Evolutionary conservation across 1,140 invertebrate genomes (phyloP), one percentile per base, ranked within the genome.

Genomic region (Stegodyphus dumicola): DNA sequence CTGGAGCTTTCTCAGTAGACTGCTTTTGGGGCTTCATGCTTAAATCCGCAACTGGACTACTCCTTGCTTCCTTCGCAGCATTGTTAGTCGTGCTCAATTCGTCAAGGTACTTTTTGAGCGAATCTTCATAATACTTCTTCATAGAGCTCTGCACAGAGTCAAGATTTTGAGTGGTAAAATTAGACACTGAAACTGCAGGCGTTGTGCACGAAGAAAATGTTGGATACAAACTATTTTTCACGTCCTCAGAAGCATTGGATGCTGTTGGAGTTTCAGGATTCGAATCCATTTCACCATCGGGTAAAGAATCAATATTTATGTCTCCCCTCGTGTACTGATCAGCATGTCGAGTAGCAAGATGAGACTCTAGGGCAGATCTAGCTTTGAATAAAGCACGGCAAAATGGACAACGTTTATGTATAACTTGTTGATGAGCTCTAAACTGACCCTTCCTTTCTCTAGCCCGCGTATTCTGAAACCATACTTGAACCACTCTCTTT

Each of bases 401-500:
- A 91, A 98, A 97, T 11, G 97, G 96, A 92, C 97, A 98, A 73
- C 96, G 92, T 90, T 98, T 98, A 90, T 98, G 97, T 87, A 98
- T 98, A 6, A 98, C 96, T 92, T 98, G 96, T 87, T 96, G 95
- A 91, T 98, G 97, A n/a, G 96, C 96, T 88, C 96, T 92, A 90
- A 98, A 98, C 90, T 97, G 96, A 52, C 96, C 96, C 91, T 97
- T 97, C 86, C 96, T 92, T 90, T 97, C 96, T 87, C 96, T 92
- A 4, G 96, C 96, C 87, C 96, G 91, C 2, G 96, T 97, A 89
- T 97, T 97, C 90, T 97, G 96, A 91, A 97, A 97, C 96, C 96
- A 98, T 33, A 98, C 96, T 92, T 99, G 97, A 52, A 99, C 97
- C 5, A 99, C 98, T 86, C 98, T 93, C 91, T 99, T 99, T 90